Percentiles rank a stretch among this genome's conserved stretches.
phyloP scores from a whole-genome alignment of 1,140 invertebrate genomes.

The Drosophila miranda region DNA sequence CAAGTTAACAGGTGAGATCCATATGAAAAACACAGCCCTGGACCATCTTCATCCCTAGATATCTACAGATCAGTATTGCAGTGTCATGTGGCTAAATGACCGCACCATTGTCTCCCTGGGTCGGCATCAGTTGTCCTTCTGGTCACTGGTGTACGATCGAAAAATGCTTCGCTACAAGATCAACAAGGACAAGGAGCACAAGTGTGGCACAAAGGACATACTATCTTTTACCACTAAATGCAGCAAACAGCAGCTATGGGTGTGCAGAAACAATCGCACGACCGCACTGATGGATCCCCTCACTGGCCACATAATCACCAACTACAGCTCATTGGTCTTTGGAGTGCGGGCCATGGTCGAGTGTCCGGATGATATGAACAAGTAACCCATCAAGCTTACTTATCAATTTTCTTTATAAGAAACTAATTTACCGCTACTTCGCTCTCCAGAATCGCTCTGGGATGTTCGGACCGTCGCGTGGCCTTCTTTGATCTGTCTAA shows the following conservation, averaged over 20 bases:
- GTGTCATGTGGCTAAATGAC: conserved; percentile 50
- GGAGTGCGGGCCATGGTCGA: conserved; percentile 66
- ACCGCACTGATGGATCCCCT: conserved; percentile 37
- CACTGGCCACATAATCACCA: conserved; percentile 32
- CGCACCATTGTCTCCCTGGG: conserved; percentile 43
- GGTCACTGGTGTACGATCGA: conserved; percentile 43
- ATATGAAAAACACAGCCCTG: too few relatives aligned
- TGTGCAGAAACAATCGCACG: conserved; percentile 33
- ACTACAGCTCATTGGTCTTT: conserved; percentile 56
- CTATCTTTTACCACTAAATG: conserved; percentile 21
- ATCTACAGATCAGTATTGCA: conserved; percentile 34
- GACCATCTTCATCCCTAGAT: too few relatives aligned
- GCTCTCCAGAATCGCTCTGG: conserved; percentile 68
- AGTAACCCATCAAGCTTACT: conserved; percentile 31
- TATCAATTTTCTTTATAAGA: not conserved
- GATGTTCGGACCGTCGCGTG: conserved; percentile 64
- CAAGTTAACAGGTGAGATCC: conserved; percentile 23
- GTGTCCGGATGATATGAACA: conserved; percentile 79
- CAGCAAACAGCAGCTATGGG: conserved; percentile 40
- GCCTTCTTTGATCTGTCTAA: conserved; percentile 70
- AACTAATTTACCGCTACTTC: too few relatives aligned
- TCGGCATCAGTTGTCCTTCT: conserved; percentile 47
- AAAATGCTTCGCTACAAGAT: conserved; percentile 56
- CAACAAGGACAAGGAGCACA: conserved; percentile 26
- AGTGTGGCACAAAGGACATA: conserved; percentile 37